Base-by-base conservation (phyloP, 2,888 invertebrate genomes). In the Ectemnius cavifrons region DNA sequence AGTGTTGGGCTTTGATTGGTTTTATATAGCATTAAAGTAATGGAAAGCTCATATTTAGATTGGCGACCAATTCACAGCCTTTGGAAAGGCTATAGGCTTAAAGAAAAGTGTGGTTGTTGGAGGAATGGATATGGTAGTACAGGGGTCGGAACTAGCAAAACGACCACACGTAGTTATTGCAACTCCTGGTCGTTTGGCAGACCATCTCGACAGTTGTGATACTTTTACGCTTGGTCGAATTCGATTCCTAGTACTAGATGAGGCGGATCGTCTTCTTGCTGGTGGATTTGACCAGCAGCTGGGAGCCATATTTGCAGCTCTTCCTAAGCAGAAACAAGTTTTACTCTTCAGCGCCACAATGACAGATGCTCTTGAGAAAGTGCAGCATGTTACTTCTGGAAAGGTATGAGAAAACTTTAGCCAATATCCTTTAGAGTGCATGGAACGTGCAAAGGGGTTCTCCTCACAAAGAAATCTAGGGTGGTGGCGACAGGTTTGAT, bases 261-360 rank as follows among this genome's bases (percentile, higher is more conserved):
- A 99, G 92, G 99, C 99, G 46, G 99, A 99, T 89, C 94, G 97
- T 91, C 92, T 96, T 80, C 91, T 95, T 77, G 94, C 95, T 88
- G 97, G 97, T 63, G 94, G 94, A 62, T 97, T 98, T 89, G 95
- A 97, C 91, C 94, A 94, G 27, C 96, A 97, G 85, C 92, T 99
- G 63, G 93, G 95, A 88, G 94, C 95, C 0, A 97, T 98, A 86
- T 96, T 97, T 88, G 91, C 92, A 63, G 93, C 93, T 5, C 89
- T 98, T 60, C 97, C 98, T 0, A 93, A 94, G 80, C 93, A 94
- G 67, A 93, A 96, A 75, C 98, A 99, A 88, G 97, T 96, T 70
- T 92, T 99, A 16, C 93, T 98, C 67, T 99, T 98, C 89, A 98
- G 98, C 72, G 99, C 99, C 0, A 99, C 99, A 0, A 96, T 99